Conservation (phyloP, 2,113 vertebrate genomes). For the Bothrops jararaca region DNA sequence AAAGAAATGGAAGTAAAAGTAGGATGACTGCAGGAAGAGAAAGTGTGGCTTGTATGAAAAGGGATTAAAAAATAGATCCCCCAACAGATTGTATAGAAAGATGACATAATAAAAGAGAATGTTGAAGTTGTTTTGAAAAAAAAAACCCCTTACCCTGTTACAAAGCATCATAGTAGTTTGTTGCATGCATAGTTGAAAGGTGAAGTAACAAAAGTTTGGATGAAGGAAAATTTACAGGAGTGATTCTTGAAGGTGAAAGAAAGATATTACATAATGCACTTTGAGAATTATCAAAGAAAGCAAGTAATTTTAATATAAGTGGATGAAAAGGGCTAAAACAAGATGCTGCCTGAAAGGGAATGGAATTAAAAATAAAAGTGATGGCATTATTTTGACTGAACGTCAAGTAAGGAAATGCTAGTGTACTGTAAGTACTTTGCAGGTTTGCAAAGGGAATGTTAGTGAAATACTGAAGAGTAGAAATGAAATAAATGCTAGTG, state of each 20-base stretch:
- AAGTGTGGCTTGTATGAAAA: not conserved
- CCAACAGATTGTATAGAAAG: not conserved
- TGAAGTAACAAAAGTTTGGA: not conserved
- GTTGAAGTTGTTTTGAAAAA: not conserved
- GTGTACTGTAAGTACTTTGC: not conserved
- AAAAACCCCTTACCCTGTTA: not conserved
- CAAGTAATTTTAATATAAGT: not conserved
- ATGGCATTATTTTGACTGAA: not conserved
- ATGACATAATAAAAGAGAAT: not conserved
- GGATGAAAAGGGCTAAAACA: not conserved
- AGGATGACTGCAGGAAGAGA: not conserved
- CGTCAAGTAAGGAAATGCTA: not conserved
- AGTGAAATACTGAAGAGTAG: not conserved
- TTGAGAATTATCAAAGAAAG: not conserved
- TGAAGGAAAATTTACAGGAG: not conserved
- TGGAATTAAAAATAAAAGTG: not conserved
- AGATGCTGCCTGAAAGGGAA: not conserved
- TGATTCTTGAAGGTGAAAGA: not conserved
- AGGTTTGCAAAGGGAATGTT: not conserved
- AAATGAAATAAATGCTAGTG: not conserved
- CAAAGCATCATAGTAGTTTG: not conserved
- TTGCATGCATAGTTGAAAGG: not conserved
- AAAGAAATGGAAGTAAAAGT: not conserved
- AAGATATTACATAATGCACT: not conserved
- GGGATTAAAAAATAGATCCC: not conserved